These are phyloP conservation scores for Pegoplata infirma DNA, from an alignment of 2,888 invertebrate genomes.

Conservation along the genomic window DNA sequence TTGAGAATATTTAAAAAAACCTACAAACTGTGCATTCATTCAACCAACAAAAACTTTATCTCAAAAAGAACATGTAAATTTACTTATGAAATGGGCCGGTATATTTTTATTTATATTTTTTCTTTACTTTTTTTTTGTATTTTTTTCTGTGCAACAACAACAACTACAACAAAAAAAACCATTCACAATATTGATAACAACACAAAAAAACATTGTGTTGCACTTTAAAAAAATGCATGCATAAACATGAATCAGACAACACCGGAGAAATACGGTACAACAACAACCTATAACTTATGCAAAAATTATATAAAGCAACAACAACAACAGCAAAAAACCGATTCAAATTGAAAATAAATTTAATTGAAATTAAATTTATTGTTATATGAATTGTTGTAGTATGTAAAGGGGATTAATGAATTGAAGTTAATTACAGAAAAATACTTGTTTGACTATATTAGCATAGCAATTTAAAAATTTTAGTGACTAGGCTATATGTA, in stretches of 20 bases:
- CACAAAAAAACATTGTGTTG: conserved; percentile 56
- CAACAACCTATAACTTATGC: conserved; percentile 16
- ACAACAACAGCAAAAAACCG: conserved; percentile 22
- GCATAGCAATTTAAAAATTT: too few species aligned
- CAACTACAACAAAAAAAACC: conserved; percentile 16
- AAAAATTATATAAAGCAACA: conserved; percentile 10
- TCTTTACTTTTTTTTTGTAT: conserved; percentile 16
- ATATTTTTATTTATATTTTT: conserved; percentile 51
- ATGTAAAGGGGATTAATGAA: too few species aligned
- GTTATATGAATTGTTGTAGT: too few species aligned
- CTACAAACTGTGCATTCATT: conserved; percentile 55
- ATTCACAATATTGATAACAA: conserved; percentile 62
- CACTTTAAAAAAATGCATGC: conserved; percentile 68
- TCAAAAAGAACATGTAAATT: conserved; percentile 66
- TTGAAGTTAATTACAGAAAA: too few species aligned
- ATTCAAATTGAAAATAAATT: background rate
- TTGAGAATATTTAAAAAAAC: conserved; percentile 16
- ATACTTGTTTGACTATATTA: too few species aligned
- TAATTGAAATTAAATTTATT: background rate
- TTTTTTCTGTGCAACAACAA: too few species aligned
- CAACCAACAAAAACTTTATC: conserved; percentile 59
- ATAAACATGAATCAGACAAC: conserved; percentile 58
- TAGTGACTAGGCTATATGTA: too few species aligned
- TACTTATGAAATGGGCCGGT: conserved; percentile 67
- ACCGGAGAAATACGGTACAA: conserved; percentile 40